Conservation (phyloP, 2,113 vertebrate genomes). For the Cariama cristata region DNA sequence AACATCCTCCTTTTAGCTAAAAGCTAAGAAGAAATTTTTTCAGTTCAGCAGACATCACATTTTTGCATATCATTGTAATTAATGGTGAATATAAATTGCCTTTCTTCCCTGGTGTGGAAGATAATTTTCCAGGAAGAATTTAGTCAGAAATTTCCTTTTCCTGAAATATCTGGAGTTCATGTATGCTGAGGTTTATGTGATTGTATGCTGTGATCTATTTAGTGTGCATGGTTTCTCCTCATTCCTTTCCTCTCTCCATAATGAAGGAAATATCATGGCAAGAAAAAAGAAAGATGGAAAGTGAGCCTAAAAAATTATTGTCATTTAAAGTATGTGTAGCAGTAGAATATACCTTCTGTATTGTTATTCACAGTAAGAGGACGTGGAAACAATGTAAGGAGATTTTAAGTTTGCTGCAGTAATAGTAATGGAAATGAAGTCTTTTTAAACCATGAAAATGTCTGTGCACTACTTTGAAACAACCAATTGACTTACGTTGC, state of each 20-base stretch:
- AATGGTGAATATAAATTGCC: background rate
- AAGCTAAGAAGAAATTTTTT: background rate
- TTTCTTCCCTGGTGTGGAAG: background rate
- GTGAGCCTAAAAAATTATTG: background rate
- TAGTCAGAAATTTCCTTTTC: background rate
- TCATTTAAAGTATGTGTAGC: background rate
- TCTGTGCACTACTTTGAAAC: conserved; percentile 37
- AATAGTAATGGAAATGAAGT: conserved; percentile 38
- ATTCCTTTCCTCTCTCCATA: background rate
- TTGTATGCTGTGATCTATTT: background rate
- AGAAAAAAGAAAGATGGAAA: background rate
- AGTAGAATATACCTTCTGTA: background rate
- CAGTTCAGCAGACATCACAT: background rate
- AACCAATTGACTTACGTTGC: conserved; percentile 66
- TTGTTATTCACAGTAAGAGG: background rate
- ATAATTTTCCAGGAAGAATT: background rate
- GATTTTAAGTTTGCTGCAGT: conserved; percentile 3
- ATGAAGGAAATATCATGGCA: background rate
- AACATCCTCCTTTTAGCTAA: background rate
- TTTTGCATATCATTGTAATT: conserved; percentile 12
- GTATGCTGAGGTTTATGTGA: background rate
- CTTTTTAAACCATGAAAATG: conserved; percentile 20
- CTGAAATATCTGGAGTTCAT: background rate
- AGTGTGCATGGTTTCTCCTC: background rate
- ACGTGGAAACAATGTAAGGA: background rate